Base-by-base conservation (phyloP, 2,888 invertebrate genomes). In the Limenitis camilla region DNA sequence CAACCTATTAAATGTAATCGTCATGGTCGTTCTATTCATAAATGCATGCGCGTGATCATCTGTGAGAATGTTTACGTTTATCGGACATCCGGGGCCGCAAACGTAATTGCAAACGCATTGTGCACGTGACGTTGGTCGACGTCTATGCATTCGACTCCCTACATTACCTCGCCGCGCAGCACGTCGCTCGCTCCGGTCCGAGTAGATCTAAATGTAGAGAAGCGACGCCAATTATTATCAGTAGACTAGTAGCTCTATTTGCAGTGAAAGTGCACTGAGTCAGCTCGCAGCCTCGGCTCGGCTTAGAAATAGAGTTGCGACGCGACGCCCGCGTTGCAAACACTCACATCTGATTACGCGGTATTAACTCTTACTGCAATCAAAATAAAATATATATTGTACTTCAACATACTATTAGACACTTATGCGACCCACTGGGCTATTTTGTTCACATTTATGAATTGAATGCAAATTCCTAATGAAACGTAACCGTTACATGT, bases 221-320 rank as follows among this genome's bases (percentile, higher is more conserved):
- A 70, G 65, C 68, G 69, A 64, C 66, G 69, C 69, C 73, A 70
- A 72, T 76, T 70, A 72, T 76, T 70, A 71, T 70, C 69, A 62
- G 67, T 66, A 75, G 75, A 75, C 75, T 66, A 68, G 64, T 67
- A 64, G 64, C 64, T 69, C 69, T 73, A 74, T 78, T 76, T 76
- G 76, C 69, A 78, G 80, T 78, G 81, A 81, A 82, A 83, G 80
- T 79, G 77, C 76, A 78, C 64, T 81, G 81, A 82, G 76, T 82
- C 79, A 81, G 67, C 44, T 67, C 68, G 61, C 62, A 48, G 56
- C 56, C 68, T 38, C 45, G 31, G 49, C 62, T 62, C 47, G 35
- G 43, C 27, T 71, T 72, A 66, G 72, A 81, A 81, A 79, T 81
- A 81, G 76, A 75, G 46, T 36, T 41, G 49, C 58, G 53, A 44